A percentile compares a stretch with the other conserved stretches of the same genome.
These are phyloP conservation scores for Himalopsyche japonica DNA, from an alignment of 2,888 invertebrate species.

Conservation along the genomic window DNA sequence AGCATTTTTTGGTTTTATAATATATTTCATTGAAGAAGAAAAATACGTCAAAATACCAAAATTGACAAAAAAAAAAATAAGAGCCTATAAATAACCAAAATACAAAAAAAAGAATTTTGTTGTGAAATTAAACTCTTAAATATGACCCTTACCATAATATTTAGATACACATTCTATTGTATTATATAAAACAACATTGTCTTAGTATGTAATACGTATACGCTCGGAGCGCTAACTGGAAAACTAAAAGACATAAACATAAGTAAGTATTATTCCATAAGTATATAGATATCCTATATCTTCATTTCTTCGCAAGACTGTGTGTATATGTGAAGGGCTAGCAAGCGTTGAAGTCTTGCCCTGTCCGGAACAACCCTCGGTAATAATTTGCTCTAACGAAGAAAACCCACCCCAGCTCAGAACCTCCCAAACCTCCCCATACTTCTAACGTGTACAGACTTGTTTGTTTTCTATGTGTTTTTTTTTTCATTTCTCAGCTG, in stretches of 20 bases:
- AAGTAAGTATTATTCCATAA: conserved; percentile 17
- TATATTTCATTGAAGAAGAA: too few species aligned
- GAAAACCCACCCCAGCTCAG: conserved; percentile 28
- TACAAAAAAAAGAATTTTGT: too few species aligned
- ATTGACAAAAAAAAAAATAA: too few species aligned
- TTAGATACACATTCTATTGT: too few species aligned
- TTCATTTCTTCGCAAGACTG: not conserved
- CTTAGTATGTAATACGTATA: not conserved
- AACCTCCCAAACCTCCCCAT: not conserved
- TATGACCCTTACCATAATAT: too few species aligned
- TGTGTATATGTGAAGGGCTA: conserved; percentile 12
- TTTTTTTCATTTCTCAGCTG: not conserved
- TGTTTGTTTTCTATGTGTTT: conserved; percentile 2
- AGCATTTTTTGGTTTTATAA: too few species aligned
- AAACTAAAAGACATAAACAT: conserved; percentile 21
- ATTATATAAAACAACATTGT: too few species aligned
- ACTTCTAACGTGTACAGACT: not conserved
- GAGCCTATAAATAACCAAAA: too few species aligned
- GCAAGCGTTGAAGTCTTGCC: conserved; percentile 13
- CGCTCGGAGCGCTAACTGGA: conserved; percentile 17
- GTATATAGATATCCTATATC: not conserved
- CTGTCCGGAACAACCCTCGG: conserved; percentile 27
- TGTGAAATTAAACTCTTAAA: too few species aligned
- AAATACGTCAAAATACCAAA: too few species aligned
- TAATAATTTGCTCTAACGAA: conserved; percentile 41